Evolutionary conservation across 1,140 invertebrate genomes (phyloP).

Genomic region (Propsilocerus akamusi): DNA sequence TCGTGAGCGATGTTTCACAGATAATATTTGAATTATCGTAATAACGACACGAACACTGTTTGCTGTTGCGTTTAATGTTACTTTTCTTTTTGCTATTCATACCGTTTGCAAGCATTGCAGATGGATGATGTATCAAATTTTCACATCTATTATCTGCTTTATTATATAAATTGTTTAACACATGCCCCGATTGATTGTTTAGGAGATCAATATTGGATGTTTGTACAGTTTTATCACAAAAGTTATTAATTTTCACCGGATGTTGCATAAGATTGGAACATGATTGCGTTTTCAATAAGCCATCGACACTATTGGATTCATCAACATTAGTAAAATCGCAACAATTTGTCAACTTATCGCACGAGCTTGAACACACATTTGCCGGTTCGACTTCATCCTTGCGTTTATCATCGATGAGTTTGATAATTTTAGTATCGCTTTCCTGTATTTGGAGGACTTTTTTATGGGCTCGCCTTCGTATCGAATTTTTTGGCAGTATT

Average conservation of each 20-base stretch:
- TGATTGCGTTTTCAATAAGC: not conserved
- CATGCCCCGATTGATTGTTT: too few species aligned
- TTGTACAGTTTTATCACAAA: constrained; percentile 1
- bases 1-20: not conserved
- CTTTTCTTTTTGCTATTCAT: too few species aligned
- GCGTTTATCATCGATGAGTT: not conserved
- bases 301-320: not conserved
- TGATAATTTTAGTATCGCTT: constrained; percentile 2
- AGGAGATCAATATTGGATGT: not conserved
- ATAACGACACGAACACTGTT: not conserved
- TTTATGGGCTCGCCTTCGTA: not conserved
- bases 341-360: not conserved
- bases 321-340: not conserved
- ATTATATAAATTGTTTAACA: too few species aligned
- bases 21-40: not conserved
- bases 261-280: not conserved
- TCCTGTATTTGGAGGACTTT: not conserved
- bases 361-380: too few species aligned
- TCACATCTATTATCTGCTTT: too few species aligned
- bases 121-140: too few species aligned
- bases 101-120: too few species aligned
- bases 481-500: not conserved
- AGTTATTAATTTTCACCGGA: not conserved
- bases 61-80: too few species aligned
- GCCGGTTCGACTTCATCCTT: not conserved